phyloP scores from a whole-genome alignment of 2,113 vertebrate species.

The Leptodactylus fuscus region DNA sequence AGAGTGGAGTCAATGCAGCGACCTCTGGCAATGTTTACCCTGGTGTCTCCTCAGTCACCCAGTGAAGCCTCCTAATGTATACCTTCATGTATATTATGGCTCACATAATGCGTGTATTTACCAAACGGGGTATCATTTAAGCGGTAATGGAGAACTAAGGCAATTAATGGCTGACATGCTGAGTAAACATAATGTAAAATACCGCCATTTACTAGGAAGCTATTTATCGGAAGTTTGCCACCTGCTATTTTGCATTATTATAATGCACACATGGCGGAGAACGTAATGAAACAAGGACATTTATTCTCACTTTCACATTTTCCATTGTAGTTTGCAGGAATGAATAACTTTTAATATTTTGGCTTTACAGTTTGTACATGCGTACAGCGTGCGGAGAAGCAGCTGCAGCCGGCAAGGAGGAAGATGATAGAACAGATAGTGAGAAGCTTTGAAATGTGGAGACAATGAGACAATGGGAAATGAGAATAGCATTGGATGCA shows the following conservation, averaged over 20 bases:
- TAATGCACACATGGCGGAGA: slow-evolving; percentile 31
- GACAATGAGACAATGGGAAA: slow-evolving; percentile 17
- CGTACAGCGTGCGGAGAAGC: background rate
- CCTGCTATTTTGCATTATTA: slow-evolving; percentile 56
- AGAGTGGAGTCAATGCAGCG: background rate
- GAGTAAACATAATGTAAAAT: slow-evolving; percentile 52
- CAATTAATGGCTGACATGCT: slow-evolving; percentile 54
- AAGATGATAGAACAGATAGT: slow-evolving; percentile 9
- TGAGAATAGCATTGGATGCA: background rate
- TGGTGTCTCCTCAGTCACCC: slow-evolving; percentile 17
- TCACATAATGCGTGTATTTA: slow-evolving; percentile 33
- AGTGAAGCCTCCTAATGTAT: slow-evolving; percentile 15
- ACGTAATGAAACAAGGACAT: slow-evolving; percentile 38
- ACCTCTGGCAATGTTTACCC: slow-evolving; percentile 12
- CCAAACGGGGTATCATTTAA: slow-evolving; percentile 44
- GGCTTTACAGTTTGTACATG: background rate
- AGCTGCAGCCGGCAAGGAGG: background rate
- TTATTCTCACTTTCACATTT: slow-evolving; percentile 34
- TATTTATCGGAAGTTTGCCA: slow-evolving; percentile 44
- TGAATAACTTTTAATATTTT: slow-evolving; percentile 39
- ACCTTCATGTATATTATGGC: slow-evolving; percentile 17
- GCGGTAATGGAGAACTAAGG: slow-evolving; percentile 45
- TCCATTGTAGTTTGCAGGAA: slow-evolving; percentile 29
- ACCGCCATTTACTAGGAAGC: slow-evolving; percentile 29
- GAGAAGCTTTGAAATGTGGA: background rate